Percentiles rank a stretch among this genome's conserved stretches.
These are phyloP conservation scores for Stictocephala bisonia DNA, from an alignment of 2,888 invertebrate species.

Conservation along the genomic window DNA sequence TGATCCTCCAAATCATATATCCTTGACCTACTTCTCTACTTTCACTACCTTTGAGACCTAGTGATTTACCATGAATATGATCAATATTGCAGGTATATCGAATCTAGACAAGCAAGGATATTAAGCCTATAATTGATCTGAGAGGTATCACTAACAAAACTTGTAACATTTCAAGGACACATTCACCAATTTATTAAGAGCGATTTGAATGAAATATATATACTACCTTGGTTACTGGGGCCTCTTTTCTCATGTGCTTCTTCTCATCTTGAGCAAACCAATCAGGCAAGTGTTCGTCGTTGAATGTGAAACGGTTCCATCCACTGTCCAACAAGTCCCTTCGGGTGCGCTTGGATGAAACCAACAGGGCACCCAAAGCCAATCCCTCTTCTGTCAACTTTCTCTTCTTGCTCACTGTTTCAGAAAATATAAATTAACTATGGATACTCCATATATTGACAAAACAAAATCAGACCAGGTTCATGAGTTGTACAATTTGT, in stretches of 20 bases:
- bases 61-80: too few species aligned
- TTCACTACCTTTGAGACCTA: too few species aligned
- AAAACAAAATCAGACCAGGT: conserved; percentile 57
- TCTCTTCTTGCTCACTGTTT: conserved; percentile 62
- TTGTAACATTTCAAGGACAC: too few species aligned
- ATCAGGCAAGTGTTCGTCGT: conserved; percentile 90
- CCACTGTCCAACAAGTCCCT: conserved; percentile 90
- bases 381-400: conserved; percentile 86
- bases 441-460: conserved; percentile 59
- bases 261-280: conserved; percentile 97
- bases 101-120: too few species aligned
- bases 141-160: too few species aligned
- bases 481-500: conserved; percentile 4
- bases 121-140: too few species aligned
- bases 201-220: too few species aligned
- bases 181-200: too few species aligned
- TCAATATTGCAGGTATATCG: too few species aligned
- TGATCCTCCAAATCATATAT: too few species aligned
- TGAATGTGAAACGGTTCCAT: conserved; percentile 94
- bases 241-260: conserved; percentile 85
- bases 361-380: conserved; percentile 92
- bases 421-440: background rate
- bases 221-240: conserved; percentile 84
- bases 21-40: too few species aligned
- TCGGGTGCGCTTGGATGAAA: conserved; percentile 89